Conservation (phyloP, 2,113 vertebrate species). For the Odobenus rosmarus region DNA sequence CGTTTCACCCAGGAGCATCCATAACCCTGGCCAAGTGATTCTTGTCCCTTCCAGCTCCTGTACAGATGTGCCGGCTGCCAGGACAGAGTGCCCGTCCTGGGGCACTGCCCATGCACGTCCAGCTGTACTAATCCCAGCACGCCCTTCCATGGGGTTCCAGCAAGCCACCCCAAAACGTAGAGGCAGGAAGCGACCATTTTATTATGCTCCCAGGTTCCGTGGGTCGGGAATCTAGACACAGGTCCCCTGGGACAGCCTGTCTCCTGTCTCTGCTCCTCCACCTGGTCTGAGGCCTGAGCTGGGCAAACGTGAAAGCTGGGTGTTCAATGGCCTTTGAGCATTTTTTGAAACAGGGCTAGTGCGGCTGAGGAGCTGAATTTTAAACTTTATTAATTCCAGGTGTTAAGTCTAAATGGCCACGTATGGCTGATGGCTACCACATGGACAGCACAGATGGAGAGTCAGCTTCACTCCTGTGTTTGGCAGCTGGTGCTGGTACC, state of each 20-base stretch:
- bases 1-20: neutral
- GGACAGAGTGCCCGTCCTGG: neutral
- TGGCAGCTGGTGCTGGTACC: neutral
- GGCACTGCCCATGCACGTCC: neutral
- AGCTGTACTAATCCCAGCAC: neutral
- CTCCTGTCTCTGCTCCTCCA: neutral
- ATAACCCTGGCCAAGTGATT: neutral
- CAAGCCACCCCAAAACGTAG: too few species aligned
- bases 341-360: neutral
- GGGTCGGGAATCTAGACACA: neutral
- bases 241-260: neutral
- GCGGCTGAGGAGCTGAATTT: neutral
- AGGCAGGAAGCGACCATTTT: neutral
- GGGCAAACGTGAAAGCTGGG: neutral
- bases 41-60: neutral
- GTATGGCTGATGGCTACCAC: neutral
- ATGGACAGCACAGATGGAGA: too few species aligned
- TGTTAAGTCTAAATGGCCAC: neutral
- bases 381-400: neutral
- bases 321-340: neutral
- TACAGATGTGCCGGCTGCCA: neutral
- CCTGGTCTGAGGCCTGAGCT: neutral
- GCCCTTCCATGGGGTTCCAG: neutral
- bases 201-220: too few species aligned
- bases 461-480: accelerated